phyloP scores from a whole-genome alignment of 2,888 invertebrate species.

The Vannuccia rotundouncinata region DNA sequence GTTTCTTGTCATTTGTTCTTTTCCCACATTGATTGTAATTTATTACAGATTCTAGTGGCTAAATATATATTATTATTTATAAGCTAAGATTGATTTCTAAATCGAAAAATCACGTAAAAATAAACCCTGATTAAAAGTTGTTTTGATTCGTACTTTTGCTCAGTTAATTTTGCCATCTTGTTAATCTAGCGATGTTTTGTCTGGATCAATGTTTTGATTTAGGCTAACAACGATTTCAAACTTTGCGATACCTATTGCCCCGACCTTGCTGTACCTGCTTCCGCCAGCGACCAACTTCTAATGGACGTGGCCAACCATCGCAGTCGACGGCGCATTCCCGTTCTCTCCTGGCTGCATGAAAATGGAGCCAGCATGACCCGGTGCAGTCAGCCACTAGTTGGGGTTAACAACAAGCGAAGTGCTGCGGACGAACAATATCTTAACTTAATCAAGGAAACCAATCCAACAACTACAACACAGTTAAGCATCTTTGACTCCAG shows the following conservation, averaged over 20 bases:
- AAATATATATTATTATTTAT: too few species aligned
- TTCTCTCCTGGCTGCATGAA: constrained; percentile 29
- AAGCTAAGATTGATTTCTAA: neutral
- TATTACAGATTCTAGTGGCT: too few species aligned
- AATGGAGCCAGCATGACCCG: constrained; percentile 3
- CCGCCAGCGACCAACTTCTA: neutral
- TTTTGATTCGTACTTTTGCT: neutral
- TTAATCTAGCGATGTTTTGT: neutral
- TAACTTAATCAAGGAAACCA: neutral
- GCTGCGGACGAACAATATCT: constrained; percentile 19
- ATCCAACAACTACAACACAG: neutral
- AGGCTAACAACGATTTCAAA: neutral
- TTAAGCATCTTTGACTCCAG: neutral
- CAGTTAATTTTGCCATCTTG: neutral
- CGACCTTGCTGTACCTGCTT: neutral
- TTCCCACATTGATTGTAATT: too few species aligned
- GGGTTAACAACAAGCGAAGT: neutral
- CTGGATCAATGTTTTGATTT: neutral
- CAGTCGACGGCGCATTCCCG: constrained; percentile 27
- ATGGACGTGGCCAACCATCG: neutral
- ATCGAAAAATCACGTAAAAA: neutral
- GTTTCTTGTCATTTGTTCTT: too few species aligned
- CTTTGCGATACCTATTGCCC: neutral
- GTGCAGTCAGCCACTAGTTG: constrained; percentile 27
- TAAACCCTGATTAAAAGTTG: neutral